phyloP scores from a whole-genome alignment of 2,888 invertebrate genomes.

The Pristionchus arcanus region DNA sequence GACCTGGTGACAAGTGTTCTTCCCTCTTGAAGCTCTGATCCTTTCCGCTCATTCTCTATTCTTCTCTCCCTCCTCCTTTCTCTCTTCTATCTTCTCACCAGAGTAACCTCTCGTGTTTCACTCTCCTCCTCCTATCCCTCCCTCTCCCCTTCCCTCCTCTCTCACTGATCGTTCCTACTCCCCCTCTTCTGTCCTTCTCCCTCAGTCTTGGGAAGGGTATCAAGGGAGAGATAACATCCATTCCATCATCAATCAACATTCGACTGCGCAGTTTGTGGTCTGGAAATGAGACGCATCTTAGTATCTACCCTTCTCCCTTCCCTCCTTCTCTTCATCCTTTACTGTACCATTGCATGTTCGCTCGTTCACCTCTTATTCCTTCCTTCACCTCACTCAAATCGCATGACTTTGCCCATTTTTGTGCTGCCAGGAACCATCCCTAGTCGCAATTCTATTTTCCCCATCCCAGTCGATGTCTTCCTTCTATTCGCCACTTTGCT shows the following conservation, averaged over 20 bases:
- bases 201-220: neutral
- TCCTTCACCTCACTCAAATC: neutral
- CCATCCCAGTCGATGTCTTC: neutral
- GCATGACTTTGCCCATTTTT: neutral
- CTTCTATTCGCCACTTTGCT: neutral
- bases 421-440: neutral
- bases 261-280: constrained; percentile 42
- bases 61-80: neutral
- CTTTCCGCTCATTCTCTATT: neutral
- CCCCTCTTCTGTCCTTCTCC: constrained; percentile 45
- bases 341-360: constrained; percentile 39
- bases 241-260: constrained; percentile 46
- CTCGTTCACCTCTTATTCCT: neutral
- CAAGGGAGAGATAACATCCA: constrained; percentile 55
- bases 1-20: constrained; percentile 38
- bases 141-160: constrained; percentile 3
- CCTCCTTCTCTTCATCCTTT: constrained; percentile 7
- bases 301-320: neutral
- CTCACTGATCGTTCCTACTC: constrained; percentile 26
- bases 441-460: constrained; percentile 22
- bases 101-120: constrained; percentile 47
- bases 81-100: constrained; percentile 11
- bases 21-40: constrained; percentile 7
- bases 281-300: constrained; percentile 35
- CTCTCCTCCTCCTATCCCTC: constrained; percentile 31